Evolutionary conservation across 2,113 vertebrate species (phyloP), one percentile per base, ranked within the genome.

Genomic region (Solea solea): DNA sequence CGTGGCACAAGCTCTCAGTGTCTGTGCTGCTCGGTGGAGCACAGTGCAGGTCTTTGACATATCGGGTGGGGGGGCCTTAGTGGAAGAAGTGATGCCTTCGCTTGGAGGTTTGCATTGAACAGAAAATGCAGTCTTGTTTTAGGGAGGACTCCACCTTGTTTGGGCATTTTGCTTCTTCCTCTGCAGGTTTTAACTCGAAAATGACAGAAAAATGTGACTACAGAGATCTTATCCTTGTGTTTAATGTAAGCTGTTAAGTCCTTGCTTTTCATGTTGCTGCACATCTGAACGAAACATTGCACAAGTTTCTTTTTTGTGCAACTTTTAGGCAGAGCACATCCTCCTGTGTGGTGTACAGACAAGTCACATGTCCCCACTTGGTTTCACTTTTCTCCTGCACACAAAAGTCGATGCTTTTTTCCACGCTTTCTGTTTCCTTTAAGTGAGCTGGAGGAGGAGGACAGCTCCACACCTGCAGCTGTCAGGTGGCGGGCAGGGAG

Each of bases 31-130:
- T 81, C 66, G 39, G 59, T 1, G 41, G 69, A 85, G 83, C 78
- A 91, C 90, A 93, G 78, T 88, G 85, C 63, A 52, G 1, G 56
- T 51, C 89, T 89, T 90, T 92, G 82, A 90, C 65, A 66, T 65
- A 41, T 54, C 9, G 9, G 10, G 21, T 21, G 21, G 21, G 21
- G 21, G 59, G 74, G 58, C 76, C 59, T 56, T 56, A 50, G 69
- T 86, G 82, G 86, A 90, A 88, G 83, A 88, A 90, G 75, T 84
- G 79, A 83, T 81, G 80, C 79, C 53, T 80, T 28, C 75, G 67
- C 62, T 52, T 8, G 12, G 62, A 83, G 52, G 60, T 60, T 73
- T 68, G 53, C 42, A 9, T n/a, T 14, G 12, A 75, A 74, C 70
- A 88, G 74, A 79, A 83, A 72, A 71, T 13, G 14, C 61, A 46